Evolutionary conservation across 2,113 vertebrate species (phyloP).

Genomic region (Lonchura striata): DNA sequence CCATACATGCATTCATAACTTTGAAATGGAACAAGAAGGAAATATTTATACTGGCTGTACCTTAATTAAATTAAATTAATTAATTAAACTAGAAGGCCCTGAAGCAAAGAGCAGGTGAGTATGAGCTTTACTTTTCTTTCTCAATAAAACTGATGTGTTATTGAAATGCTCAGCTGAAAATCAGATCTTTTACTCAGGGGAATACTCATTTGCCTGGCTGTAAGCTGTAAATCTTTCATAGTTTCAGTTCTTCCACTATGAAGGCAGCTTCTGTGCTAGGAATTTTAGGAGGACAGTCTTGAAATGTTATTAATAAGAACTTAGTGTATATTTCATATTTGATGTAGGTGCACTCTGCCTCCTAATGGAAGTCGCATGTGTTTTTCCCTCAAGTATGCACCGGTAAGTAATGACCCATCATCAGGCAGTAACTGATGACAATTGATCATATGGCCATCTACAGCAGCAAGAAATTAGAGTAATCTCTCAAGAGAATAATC

Average conservation of each 20-base stretch:
- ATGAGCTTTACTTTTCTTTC: background rate
- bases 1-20: background rate
- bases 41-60: background rate
- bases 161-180: background rate
- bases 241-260: background rate
- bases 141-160: background rate
- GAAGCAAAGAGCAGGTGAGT: background rate
- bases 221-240: background rate
- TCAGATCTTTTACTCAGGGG: background rate
- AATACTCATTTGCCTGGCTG: background rate
- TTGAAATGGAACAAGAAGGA: background rate
- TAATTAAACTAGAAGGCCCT: background rate
- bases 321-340: constrained; percentile 16
- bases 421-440: constrained; percentile 51
- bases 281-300: constrained; percentile 37
- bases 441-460: constrained; percentile 57
- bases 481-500: constrained; percentile 61
- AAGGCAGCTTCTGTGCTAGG: constrained; percentile 7
- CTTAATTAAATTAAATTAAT: background rate
- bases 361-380: constrained; percentile 64
- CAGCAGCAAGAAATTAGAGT: constrained; percentile 55
- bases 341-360: constrained; percentile 60
- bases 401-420: constrained; percentile 63
- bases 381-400: constrained; percentile 8
- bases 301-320: constrained; percentile 60